Evolutionary conservation across 2,797 vertebrate species (phyloP), one percentile per base, ranked within the genome.

Genomic region (Megalops cyprinoides): DNA sequence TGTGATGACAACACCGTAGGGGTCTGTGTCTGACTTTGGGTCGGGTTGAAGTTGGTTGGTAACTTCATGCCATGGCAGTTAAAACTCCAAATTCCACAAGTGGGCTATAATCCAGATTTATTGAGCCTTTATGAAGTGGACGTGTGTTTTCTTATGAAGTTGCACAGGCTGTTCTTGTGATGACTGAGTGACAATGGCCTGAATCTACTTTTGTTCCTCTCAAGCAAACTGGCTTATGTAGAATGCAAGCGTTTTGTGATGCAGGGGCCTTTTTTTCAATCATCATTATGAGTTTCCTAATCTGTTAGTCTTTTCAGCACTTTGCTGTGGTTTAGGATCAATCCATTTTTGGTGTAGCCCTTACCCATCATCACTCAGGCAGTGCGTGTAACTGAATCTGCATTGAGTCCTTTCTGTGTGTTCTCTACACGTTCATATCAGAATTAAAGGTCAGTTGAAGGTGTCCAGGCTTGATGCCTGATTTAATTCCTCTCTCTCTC

Each of bases 31-130:
- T 34, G 31, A 44, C 5, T 34, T 31, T 58, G 37, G 58, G 79
- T 39, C 42, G 46, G n/a, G 67, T 34, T 28, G 51, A 73, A 28
- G 58, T 62, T 62, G 25, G 62, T 62, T 4, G 23, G 55, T 58
- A n/a, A 58, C 55, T 39, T 18, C 62, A 42, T 79, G 78, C 62
- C 60, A 28, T 28, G 78, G 48, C 46, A 51, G 20, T 39, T 37
- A 39, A 53, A 71, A 31, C 75, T 76, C 49, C n/a, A 28, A 6
- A 78, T 78, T 78, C 60, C 37, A 78, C n/a, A 65, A 74, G 12
- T 74, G 49, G 67, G n/a, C 48, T 23, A 48, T 15, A 58, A 34
- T 74, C 53, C 55, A 34, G 20, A 28, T 6, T 20, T 25, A 58
- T 15, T 74, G 46, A 14, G 42, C 25, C 77, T 81, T 53, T 25